Evolutionary conservation across 2,113 vertebrate genomes (phyloP).

Genomic region (Sander lucioperca): DNA sequence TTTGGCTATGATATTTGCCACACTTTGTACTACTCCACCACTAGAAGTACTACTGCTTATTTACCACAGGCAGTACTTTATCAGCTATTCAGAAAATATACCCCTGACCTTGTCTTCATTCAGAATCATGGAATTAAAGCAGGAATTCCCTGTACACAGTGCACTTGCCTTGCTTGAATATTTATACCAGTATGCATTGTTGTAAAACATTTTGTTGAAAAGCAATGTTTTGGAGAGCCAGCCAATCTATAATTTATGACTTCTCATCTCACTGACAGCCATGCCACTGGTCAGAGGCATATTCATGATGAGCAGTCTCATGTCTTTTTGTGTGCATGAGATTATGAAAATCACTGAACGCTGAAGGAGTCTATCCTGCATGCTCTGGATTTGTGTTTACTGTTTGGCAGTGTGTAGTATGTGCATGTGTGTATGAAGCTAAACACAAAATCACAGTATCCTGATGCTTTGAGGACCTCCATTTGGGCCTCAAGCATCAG

Average conservation of each 20-base stretch:
- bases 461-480: constrained; percentile 56
- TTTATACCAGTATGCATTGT: constrained; percentile 64
- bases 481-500: constrained; percentile 70
- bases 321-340: constrained; percentile 25
- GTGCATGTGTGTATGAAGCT: constrained; percentile 14
- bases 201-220: constrained; percentile 74
- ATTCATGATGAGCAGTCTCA: constrained; percentile 65
- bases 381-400: constrained; percentile 46
- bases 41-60: not conserved
- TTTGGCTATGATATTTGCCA: not conserved
- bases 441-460: constrained; percentile 52
- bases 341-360: constrained; percentile 7
- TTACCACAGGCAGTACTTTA: not conserved
- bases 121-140: constrained; percentile 41
- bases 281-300: constrained; percentile 56
- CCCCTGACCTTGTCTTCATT: constrained; percentile 42
- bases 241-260: constrained; percentile 74
- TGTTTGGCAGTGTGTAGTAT: constrained; percentile 18
- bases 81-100: constrained; percentile 3
- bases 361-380: constrained; percentile 5
- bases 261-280: constrained; percentile 67
- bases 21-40: not conserved
- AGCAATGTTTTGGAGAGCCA: constrained; percentile 55
- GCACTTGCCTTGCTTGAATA: constrained; percentile 44
- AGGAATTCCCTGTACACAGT: constrained; percentile 21